Conservation (phyloP, 2,797 vertebrate species). For the Spinus pinus region DNA sequence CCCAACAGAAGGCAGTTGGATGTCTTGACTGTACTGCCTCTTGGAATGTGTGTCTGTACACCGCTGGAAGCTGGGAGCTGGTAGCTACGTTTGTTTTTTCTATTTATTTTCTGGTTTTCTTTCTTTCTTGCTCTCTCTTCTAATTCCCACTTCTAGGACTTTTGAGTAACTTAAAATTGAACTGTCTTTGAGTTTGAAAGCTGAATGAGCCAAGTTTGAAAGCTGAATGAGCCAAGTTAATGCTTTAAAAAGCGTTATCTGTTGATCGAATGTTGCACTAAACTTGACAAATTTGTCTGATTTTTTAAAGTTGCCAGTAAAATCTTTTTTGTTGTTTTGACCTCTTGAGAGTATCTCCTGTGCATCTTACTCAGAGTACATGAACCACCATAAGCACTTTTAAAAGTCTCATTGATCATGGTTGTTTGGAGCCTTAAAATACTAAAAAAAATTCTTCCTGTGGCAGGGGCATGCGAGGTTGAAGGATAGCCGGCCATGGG, state of each 20-base stretch:
- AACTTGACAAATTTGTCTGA: background rate
- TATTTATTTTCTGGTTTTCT: background rate
- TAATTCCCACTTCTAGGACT: background rate
- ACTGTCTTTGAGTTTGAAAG: background rate
- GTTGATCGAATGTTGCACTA: background rate
- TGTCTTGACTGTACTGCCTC: background rate
- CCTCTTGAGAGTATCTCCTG: background rate
- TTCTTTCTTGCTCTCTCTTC: background rate
- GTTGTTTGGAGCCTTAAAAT: background rate
- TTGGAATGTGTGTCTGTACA: background rate
- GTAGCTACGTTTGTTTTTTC: background rate
- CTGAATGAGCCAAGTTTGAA: background rate
- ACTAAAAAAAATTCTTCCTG: background rate
- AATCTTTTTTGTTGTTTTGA: background rate
- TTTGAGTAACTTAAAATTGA: background rate
- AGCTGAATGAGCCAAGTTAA: background rate
- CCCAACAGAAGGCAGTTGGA: fast-evolving
- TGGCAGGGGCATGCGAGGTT: background rate
- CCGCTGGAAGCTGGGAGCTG: background rate
- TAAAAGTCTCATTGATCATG: background rate
- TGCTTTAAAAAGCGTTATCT: background rate
- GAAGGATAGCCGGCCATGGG: background rate
- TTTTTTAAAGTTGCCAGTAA: background rate
- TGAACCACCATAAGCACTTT: background rate
- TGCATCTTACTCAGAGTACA: background rate